Conservation (phyloP, 2,797 vertebrate species). For the Clamator glandarius region DNA sequence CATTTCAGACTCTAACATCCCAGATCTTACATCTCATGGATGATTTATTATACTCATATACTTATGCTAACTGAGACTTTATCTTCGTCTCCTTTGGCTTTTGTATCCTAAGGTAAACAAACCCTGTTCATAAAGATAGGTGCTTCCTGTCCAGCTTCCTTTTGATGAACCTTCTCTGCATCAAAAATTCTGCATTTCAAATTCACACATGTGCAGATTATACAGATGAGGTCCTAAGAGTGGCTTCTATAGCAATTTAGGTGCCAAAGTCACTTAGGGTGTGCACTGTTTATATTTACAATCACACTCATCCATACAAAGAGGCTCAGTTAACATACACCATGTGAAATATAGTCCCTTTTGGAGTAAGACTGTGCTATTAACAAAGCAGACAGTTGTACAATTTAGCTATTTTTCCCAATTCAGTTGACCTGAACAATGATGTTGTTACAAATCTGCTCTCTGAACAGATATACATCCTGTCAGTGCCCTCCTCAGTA, state of each 20-base stretch:
- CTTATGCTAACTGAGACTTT: not conserved
- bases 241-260: not conserved
- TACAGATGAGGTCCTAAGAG: not conserved
- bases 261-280: not conserved
- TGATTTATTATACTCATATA: not conserved
- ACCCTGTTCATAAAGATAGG: not conserved
- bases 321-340: not conserved
- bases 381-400: not conserved
- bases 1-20: not conserved
- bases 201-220: not conserved
- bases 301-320: not conserved
- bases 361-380: not conserved
- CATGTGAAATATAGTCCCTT: not conserved
- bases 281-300: not conserved
- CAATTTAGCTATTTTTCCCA: not conserved
- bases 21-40: not conserved
- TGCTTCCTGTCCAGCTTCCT: not conserved
- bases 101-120: not conserved
- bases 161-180: not conserved
- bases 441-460: not conserved
- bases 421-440: not conserved
- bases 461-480: not conserved
- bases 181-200: not conserved
- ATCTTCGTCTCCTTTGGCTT: not conserved
- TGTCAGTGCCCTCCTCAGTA: not conserved